phyloP scores from a whole-genome alignment of 1,140 invertebrate species.

The Pseudachorutes palmiensis region DNA sequence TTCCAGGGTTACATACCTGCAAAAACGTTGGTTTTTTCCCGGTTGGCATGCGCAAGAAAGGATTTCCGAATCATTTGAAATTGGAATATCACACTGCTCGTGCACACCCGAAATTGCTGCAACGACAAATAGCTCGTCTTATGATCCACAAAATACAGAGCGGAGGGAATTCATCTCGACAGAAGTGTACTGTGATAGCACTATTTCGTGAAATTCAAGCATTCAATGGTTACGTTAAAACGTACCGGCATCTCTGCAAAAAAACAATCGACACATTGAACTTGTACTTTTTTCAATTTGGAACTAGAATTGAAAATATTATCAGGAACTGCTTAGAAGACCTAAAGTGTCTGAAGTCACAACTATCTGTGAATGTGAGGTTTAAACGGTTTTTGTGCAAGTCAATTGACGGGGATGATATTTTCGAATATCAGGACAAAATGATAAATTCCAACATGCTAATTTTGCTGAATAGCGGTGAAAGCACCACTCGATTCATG shows the following conservation, averaged over 20 bases:
- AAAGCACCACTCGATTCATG: neutral
- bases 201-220: constrained; percentile 2
- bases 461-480: neutral
- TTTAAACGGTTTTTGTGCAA: constrained; percentile 11
- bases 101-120: too few relatives aligned
- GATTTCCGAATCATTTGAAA: too few relatives aligned
- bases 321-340: neutral
- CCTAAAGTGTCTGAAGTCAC: neutral
- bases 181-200: too few relatives aligned
- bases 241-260: neutral
- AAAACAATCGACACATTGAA: neutral
- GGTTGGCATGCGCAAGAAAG: too few relatives aligned
- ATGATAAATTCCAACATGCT: constrained; percentile 5
- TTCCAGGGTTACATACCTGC: too few relatives aligned
- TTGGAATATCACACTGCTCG: too few relatives aligned
- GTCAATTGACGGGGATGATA: neutral
- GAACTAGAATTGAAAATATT: neutral
- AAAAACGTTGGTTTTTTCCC: too few relatives aligned
- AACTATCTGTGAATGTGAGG: neutral
- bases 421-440: constrained; percentile 3
- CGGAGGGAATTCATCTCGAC: too few relatives aligned
- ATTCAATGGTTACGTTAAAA: neutral
- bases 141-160: too few relatives aligned
- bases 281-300: neutral
- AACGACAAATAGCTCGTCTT: too few relatives aligned